Evolutionary conservation across 2,113 vertebrate species (phyloP), one percentile per base, ranked within the genome.

Genomic region (Podarcis cretensis): DNA sequence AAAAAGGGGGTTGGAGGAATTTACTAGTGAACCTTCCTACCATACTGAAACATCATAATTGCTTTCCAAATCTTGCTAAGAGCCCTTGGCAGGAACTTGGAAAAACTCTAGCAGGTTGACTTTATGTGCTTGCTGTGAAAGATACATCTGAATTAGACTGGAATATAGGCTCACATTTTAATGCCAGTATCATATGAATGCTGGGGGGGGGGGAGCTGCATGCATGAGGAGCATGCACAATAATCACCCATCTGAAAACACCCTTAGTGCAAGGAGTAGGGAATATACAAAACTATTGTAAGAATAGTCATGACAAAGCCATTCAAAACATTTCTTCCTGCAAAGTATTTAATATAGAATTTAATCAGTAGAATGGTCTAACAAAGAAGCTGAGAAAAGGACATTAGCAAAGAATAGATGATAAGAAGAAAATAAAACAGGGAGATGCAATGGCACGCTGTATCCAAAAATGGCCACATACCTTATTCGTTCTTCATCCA

Each of bases 401-500:
- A 66, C 8, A 82, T n/a, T 69, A 69, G 18, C 6, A 90, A 92
- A 84, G 43, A 83, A 27, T 12, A 88, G 84, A 35, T 16, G 2
- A 27, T 69, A 82, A 79, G 18, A 57, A 1, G 83, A 86, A 69
- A n/a, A 0, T 25, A 85, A 86, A 21, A 71, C 20, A 5, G 84
- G 2, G 21, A 57, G 27, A 40, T 57, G 66, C 25, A 76, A 69
- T 25, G 27, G 43, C 21, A 69, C 13, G 77, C 2, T 30, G 21
- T 57, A 86, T 82, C 76, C 63, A 4, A 59, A 7, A 65, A 54
- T 0, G 0, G 5, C 48, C 65, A 48, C 93, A 30, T 97, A 99
- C 99, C 98, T 97, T 93, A 98, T 96, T 91, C 99, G 96, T 82
- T 98, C 97, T 14, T 98, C 97, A 27, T 99, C 99, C 0, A 89